Conservation (phyloP, 2,113 vertebrate genomes). For the Cinclus cinclus region DNA sequence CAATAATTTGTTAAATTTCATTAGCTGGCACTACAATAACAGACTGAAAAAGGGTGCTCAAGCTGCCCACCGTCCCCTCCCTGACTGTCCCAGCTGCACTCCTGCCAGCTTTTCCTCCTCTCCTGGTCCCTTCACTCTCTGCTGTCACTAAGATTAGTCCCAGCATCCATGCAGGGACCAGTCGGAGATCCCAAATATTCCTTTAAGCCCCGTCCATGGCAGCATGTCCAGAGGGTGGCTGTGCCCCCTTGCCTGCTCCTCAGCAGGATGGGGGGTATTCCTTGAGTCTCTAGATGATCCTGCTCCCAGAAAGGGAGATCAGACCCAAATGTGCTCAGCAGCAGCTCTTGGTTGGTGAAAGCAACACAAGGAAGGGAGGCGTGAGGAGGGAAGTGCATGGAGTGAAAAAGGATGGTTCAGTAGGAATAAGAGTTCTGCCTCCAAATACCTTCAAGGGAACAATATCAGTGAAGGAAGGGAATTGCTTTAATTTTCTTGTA, state of each 20-base stretch:
- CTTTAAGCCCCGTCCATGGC: not conserved
- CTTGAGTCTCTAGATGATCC: not conserved
- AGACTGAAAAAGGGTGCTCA: not conserved
- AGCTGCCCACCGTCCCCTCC: not conserved
- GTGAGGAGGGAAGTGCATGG: rapidly evolving
- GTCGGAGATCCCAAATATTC: not conserved
- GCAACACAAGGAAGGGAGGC: not conserved
- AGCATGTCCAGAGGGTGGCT: not conserved
- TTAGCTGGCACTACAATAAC: not conserved
- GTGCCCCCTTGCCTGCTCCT: not conserved
- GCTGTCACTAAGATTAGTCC: not conserved
- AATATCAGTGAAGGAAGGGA: not conserved
- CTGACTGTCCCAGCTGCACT: not conserved
- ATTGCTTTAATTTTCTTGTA: not conserved
- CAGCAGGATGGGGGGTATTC: not conserved
- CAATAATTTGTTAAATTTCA: not conserved
- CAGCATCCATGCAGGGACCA: not conserved
- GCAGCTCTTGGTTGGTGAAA: not conserved
- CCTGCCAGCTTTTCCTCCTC: not conserved
- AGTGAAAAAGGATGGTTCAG: not conserved
- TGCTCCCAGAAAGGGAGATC: not conserved
- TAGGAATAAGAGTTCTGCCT: not conserved
- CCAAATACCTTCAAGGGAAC: not conserved
- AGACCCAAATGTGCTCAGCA: not conserved
- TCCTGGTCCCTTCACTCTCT: not conserved